Evolutionary conservation across 2,888 invertebrate genomes (phyloP).

Genomic region (Junonia oenone): DNA sequence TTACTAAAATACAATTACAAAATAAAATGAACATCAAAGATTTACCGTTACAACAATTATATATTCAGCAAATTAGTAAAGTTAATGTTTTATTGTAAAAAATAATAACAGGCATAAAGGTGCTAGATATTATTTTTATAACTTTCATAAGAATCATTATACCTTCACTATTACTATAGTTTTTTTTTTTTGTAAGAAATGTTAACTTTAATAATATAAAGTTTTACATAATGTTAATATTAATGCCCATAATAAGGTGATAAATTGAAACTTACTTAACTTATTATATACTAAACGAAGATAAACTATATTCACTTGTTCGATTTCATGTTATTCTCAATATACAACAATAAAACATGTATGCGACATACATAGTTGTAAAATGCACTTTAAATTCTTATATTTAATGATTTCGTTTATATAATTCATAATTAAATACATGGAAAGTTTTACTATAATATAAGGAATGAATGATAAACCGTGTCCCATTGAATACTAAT

Average conservation of each 20-base stretch:
- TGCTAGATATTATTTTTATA: background rate
- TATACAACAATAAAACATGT: constrained; percentile 52
- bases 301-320: constrained; percentile 59
- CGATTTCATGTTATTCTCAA: constrained; percentile 67
- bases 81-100: background rate
- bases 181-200: too few relatives aligned
- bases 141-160: background rate
- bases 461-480: constrained; percentile 40
- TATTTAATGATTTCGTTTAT: constrained; percentile 35
- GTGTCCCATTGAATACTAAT: constrained; percentile 23
- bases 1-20: background rate
- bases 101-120: background rate
- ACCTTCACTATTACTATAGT: background rate
- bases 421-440: constrained; percentile 45
- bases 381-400: constrained; percentile 59
- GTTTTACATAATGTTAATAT: background rate
- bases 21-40: background rate
- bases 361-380: constrained; percentile 46
- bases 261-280: constrained; percentile 33
- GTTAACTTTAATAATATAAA: background rate
- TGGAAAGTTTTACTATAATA: constrained; percentile 39
- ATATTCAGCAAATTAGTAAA: background rate
- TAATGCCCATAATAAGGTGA: constrained; percentile 33
- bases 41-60: too few relatives aligned
- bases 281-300: constrained; percentile 40